Base-by-base conservation (phyloP, 2,113 vertebrate genomes). In the Eupsittula cactorum region DNA sequence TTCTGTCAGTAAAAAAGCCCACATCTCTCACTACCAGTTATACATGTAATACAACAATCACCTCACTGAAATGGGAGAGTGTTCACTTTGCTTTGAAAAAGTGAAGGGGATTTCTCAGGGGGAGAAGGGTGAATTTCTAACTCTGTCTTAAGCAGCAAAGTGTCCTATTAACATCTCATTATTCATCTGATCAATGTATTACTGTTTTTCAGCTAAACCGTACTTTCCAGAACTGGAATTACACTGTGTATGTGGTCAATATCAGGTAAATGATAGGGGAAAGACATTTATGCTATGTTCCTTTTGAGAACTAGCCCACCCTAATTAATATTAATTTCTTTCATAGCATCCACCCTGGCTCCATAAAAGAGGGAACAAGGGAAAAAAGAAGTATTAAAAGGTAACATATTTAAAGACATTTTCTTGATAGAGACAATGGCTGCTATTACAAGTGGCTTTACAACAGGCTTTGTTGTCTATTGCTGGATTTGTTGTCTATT, bases 191-290 rank as follows among this genome's bases (percentile, higher is more conserved):
- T 92, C 86, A 70, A 92, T 90, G 64, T 95, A 80, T 95, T 97
- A 93, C 59, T 98, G 81, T 98, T 97, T 98, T 98, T 50, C 98
- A 99, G 99, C 98, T 99, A 52, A 99, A 99, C 91, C 96, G 98
- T 62, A 99, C 98, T 17, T 99, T 99, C 87, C 97, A 98, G 82
- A 98, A 98, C 97, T 99, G 99, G 99, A 99, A 97, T 92, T 98
- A 98, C 33, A 97, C 96, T 1, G 98, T 99, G 35, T 98, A 97
- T 86, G 97, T 99, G 25, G 96, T 98, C 77, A 98, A 98, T 92
- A 94, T 99, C 97, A 99, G 99, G 99, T 99, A 98, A 98, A 95
- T 95, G 62, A 82, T 59, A 88, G 33, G 86, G 63, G 64, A 20
- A 75, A 82, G 68, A 70, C 59, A 29, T 49, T 78, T 47, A 33